phyloP scores from a whole-genome alignment of 2,888 invertebrate genomes.

The Pilophorus perplexus region DNA sequence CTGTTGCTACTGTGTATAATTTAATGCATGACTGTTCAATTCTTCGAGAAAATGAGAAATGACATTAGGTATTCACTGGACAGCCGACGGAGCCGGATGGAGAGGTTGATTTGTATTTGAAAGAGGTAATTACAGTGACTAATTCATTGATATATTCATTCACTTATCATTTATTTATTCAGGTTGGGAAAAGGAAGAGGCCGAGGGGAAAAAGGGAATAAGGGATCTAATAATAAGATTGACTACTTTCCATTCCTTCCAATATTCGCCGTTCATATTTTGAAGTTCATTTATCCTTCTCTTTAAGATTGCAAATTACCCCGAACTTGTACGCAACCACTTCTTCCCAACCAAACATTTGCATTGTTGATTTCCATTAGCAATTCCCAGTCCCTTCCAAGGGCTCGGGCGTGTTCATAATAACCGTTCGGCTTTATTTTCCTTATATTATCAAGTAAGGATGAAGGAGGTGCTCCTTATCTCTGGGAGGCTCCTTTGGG shows the following conservation, averaged over 20 bases:
- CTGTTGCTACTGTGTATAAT: too few relatives aligned
- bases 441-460: slow-evolving; percentile 42
- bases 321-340: slow-evolving; percentile 32
- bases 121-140: slow-evolving; percentile 34
- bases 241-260: slow-evolving; percentile 33
- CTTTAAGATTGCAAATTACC: slow-evolving; percentile 44
- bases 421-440: slow-evolving; percentile 43
- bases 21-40: too few relatives aligned
- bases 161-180: slow-evolving; percentile 29
- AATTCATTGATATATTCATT: slow-evolving; percentile 39
- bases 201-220: slow-evolving; percentile 16
- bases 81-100: too few relatives aligned
- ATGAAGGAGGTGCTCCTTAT: slow-evolving; percentile 38
- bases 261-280: slow-evolving; percentile 38
- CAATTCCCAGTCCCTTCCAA: slow-evolving; percentile 34
- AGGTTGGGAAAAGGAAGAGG: neutral
- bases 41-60: too few relatives aligned
- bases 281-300: slow-evolving; percentile 41
- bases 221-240: slow-evolving; percentile 23
- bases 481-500: slow-evolving; percentile 25
- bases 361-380: slow-evolving; percentile 45
- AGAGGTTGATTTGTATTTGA: slow-evolving; percentile 37
- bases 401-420: slow-evolving; percentile 34
- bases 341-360: slow-evolving; percentile 39
- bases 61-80: too few relatives aligned